Base-by-base conservation (phyloP, 2,113 vertebrate genomes). In the Paratilapia polleni region DNA sequence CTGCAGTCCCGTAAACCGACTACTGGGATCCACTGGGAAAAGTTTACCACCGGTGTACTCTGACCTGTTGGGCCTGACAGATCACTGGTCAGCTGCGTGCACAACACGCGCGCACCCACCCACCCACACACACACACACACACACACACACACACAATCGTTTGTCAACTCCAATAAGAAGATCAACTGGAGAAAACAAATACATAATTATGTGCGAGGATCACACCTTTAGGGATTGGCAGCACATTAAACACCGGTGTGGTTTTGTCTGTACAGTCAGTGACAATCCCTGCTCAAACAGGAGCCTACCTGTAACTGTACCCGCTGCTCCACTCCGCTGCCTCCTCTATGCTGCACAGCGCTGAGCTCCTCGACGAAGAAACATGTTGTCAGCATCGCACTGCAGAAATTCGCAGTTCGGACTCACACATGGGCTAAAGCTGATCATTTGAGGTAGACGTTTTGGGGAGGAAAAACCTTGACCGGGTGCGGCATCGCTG, bases 11-110 rank as follows among this genome's bases (percentile, higher is more conserved):
- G 14, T 15, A 10, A 34, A 36, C 22, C 31, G 28, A 41, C 38
- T 12, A 8, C 68, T 83, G 77, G 61, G 66, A 62, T 77, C 73
- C 76, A 77, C 36, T 64, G 84, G 64, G 78, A 49, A 91, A 89
- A 92, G 83, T 92, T 89, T 36, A 77, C 77, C 78, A 61, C 54
- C n/a, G 9, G 62, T 94, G 87, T 89, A 92, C 92, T 93, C 81
- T 93, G 92, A 93, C 93, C 91, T 94, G 93, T 91, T 91, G 91
- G 89, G 88, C 89, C 88, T 85, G 81, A 62, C 62, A 38, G 74
- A 92, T 87, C 85, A 60, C 56, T 54, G 56, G 81, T 70, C 68
- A 74, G 31, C 78, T n/a, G 38, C 63, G 31, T 52, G 54, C 66
- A 36, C 77, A 64, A 11, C 77, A 19, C 15, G 28, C 8, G 11